Conservation (phyloP, 2,888 invertebrate species). For the Protonemura montana region DNA sequence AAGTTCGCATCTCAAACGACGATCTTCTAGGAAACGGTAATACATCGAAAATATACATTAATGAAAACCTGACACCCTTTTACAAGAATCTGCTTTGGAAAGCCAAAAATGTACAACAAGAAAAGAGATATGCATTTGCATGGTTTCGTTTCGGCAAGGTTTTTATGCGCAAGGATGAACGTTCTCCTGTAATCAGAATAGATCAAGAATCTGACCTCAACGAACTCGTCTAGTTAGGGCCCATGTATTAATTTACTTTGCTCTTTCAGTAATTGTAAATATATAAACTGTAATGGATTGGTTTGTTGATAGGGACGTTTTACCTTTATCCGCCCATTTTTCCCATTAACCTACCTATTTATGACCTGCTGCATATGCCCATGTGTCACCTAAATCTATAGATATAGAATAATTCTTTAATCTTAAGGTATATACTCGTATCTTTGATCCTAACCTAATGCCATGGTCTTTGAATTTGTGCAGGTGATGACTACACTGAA, state of each 20-base stretch:
- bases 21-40: neutral
- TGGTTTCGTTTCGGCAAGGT: slow-evolving; percentile 28
- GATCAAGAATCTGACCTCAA: neutral
- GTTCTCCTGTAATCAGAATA: slow-evolving; percentile 16
- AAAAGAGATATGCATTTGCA: neutral
- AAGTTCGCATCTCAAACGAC: neutral
- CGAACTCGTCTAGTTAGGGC: neutral
- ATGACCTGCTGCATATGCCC: too few species aligned
- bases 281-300: neutral
- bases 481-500: too few species aligned
- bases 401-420: too few species aligned
- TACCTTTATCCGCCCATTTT: too few species aligned
- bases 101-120: neutral
- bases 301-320: neutral
- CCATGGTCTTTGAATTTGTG: too few species aligned
- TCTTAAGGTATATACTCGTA: too few species aligned
- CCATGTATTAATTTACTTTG: too few species aligned
- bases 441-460: too few species aligned
- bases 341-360: too few species aligned
- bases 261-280: too few species aligned
- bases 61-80: slow-evolving; percentile 19
- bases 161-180: neutral
- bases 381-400: too few species aligned
- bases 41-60: neutral
- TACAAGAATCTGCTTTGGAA: slow-evolving; percentile 23